Base-by-base conservation (phyloP, 2,113 vertebrate genomes). In the Dunckerocampus dactyliophorus region DNA sequence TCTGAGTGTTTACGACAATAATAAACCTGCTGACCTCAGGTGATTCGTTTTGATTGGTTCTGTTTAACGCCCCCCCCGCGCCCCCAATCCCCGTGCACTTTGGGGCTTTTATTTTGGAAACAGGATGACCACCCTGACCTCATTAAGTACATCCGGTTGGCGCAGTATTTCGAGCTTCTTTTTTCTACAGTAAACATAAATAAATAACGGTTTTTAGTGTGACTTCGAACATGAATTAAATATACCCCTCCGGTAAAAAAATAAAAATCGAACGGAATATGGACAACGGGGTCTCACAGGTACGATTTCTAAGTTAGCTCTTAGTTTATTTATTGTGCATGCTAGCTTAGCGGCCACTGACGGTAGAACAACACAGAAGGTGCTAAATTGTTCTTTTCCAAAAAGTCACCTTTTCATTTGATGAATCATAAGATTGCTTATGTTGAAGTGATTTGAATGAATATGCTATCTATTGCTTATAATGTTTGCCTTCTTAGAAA, bases 41-140 rank as follows among this genome's bases (percentile, higher is more conserved):
- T n/a, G n/a, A n/a, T n/a, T n/a, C 24, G 24, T 28, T 3, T 28
- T 28, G 24, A 28, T 2, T 28, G 24, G 24, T 28, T 28, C 24
- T 5, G 24, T 28, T 28, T 2, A 5, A 28, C 24, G 3, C n/a
- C n/a, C n/a, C n/a, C n/a, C n/a, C n/a, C n/a, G n/a, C n/a, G n/a
- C n/a, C n/a, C n/a, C n/a, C n/a, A n/a, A n/a, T n/a, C n/a, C n/a
- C n/a, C n/a, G n/a, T n/a, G n/a, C n/a, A n/a, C n/a, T n/a, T n/a
- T n/a, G n/a, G 19, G 20, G 24, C 67, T 59, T 75, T 72, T 78
- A 80, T 80, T 73, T 52, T 78, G 71, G 83, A 65, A 43, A 1
- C 24, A 0, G 70, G 70, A 82, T 21, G 6, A 6, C 14, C n/a
- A 17, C 20, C 42, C 10, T 14, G 14, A 14, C 42, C 1, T 16